Evolutionary conservation across 2,888 invertebrate genomes (phyloP), one percentile per base, ranked within the genome.

Genomic region (Hypomecis punctinalis): DNA sequence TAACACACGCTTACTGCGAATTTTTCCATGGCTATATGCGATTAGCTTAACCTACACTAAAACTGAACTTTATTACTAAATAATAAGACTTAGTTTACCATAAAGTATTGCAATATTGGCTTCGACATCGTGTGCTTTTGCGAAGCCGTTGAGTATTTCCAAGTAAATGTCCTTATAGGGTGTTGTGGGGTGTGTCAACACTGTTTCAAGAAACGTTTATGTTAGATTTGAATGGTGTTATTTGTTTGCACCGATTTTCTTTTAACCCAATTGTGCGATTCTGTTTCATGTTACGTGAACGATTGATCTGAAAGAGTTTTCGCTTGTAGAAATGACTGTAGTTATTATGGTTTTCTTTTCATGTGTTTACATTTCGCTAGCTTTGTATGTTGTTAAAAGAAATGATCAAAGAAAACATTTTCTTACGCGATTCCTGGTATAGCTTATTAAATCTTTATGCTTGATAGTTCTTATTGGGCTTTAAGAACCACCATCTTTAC

Each of bases 141-240:
- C 68, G 56, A 66, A 70, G 67, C 65, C 67, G 68, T 71, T 70
- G 73, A 72, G 67, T 64, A 72, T 69, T 81, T 81, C 79, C 77
- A 74, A 77, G 79, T 77, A 81, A 76, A 73, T 73, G 73, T 70
- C 76, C 76, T 75, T 70, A 66, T 72, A 65, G 67, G 72, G 73
- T 77, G 76, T 74, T 69, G 67, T 72, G 69, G 69, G 73, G 72
- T 74, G 76, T 78, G 80, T 80, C 76, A 79, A 80, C 75, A 78
- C 65, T 70, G 72, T 78, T 78, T 74, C 70, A 69, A 71, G 77
- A 73, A 78, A 66, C 72, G 72, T 69, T 78, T 78, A 73, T 69
- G 73, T 70, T 35, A 46, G 68, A 69, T 67, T 66, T 47, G 49
- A 69, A 65, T 67, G 68, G 63, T 73, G 71, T 68, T 61, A 68